Evolutionary conservation across 2,113 vertebrate species (phyloP).

Genomic region (Suncus etruscus): DNA sequence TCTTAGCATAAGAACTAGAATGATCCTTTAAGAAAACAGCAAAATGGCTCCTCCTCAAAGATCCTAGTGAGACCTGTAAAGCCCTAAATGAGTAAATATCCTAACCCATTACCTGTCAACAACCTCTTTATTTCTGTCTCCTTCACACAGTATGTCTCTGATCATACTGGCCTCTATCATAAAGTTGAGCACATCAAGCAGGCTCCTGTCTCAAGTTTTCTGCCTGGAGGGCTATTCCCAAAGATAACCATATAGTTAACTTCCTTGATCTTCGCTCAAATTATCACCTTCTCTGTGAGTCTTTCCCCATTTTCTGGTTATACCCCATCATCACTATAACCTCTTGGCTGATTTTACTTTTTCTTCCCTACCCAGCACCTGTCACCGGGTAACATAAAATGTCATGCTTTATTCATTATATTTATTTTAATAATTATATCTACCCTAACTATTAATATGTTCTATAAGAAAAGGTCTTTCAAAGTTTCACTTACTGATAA

Average conservation of each 20-base stretch:
- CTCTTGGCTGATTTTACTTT: not conserved
- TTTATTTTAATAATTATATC: slow-evolving; percentile 39
- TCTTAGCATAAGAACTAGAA: slow-evolving; percentile 31
- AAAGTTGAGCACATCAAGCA: not conserved
- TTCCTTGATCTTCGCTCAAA: slow-evolving; percentile 5
- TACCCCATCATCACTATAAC: not conserved
- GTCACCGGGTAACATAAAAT: not conserved
- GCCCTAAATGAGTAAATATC: not conserved
- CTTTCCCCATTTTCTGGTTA: not conserved
- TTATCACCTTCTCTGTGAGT: not conserved
- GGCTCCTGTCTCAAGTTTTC: not conserved
- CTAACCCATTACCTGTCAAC: not conserved
- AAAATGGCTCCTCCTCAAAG: not conserved
- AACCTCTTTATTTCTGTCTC: not conserved
- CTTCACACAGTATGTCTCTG: not conserved
- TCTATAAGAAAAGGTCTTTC: slow-evolving; percentile 4
- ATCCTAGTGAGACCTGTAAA: not conserved
- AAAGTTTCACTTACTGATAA: slow-evolving; percentile 34
- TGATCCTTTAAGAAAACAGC: not conserved
- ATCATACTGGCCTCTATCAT: not conserved
- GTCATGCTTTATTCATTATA: slow-evolving; percentile 1
- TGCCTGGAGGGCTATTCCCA: slow-evolving; percentile 11
- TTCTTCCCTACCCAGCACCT: slow-evolving; percentile 20
- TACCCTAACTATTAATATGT: not conserved
- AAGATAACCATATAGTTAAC: not conserved